Evolutionary conservation across 2,113 vertebrate species (phyloP), one percentile per base, ranked within the genome.

Genomic region (Chascanopsetta lugubris): DNA sequence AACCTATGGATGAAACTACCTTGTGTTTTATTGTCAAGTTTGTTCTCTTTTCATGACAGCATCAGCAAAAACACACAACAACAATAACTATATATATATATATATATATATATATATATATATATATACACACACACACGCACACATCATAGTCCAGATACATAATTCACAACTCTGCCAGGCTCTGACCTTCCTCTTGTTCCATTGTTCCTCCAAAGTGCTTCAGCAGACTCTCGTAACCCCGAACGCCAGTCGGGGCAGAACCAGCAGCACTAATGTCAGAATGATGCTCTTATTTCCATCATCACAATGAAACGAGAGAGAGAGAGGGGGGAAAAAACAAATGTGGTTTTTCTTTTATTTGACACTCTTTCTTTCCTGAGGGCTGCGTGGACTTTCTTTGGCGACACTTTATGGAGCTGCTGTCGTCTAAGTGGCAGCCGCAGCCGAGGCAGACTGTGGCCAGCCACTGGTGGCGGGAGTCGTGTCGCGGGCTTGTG

Each of bases 251-350:
- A 85, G 72, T 13, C 8, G 42, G 68, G 69, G 72, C n/a, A 76
- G 75, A 79, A 87, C 77, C 82, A 79, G 81, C 62, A 71, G 79
- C 86, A 85, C 86, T 90, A 90, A 90, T 88, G 79, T 87, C 80
- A 87, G 86, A 90, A 91, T 89, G 87, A 91, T 93, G 84, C 82
- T 72, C 85, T 91, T 93, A 90, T 91, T 91, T 93, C 89, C 91
- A 91, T 89, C 86, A 91, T 90, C 82, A 89, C 88, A 88, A 89
- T 89, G 85, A 90, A 83, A 89, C 54, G 62, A 60, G 69, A 18
- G 50, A 18, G 50, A 72, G 62, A 60, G 69, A 18, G 50, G 29
- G 50, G 74, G 76, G 60, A 21, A 77, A 84, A 82, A 79, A 86
- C 75, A 76, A 86, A 74, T 62, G 82, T 8, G 87, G 83, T 72